Conservation (phyloP, 2,113 vertebrate genomes). For the Stercorarius parasiticus region DNA sequence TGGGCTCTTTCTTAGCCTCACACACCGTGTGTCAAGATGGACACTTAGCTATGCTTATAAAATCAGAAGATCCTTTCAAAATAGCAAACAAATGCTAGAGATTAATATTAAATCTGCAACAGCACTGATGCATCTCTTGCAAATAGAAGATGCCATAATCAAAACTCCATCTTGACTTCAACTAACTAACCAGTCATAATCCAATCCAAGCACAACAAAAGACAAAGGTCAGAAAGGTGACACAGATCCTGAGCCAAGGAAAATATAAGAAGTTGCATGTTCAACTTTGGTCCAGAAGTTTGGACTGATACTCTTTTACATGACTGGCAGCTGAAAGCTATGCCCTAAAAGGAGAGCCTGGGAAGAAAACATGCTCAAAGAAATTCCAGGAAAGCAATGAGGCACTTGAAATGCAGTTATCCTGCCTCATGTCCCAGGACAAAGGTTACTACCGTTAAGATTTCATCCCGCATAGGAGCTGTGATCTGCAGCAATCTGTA, state of each 20-base stretch:
- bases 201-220: neutral
- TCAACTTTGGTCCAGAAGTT: neutral
- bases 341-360: neutral
- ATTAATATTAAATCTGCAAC: neutral
- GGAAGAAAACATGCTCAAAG: neutral
- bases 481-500: neutral
- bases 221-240: neutral
- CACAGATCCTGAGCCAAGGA: neutral
- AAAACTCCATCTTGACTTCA: neutral
- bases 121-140: fast-evolving
- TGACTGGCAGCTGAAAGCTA: neutral
- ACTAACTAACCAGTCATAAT: neutral
- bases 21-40: neutral
- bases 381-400: neutral
- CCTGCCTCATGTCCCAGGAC: neutral
- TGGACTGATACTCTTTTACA: neutral
- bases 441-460: neutral
- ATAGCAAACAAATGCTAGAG: neutral
- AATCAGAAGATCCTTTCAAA: neutral
- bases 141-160: neutral
- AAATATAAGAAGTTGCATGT: neutral
- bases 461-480: neutral
- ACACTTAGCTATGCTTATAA: neutral
- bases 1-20: neutral
- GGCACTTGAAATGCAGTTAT: neutral